Conservation (phyloP, 2,113 vertebrate genomes). For the Tor tambroides region DNA sequence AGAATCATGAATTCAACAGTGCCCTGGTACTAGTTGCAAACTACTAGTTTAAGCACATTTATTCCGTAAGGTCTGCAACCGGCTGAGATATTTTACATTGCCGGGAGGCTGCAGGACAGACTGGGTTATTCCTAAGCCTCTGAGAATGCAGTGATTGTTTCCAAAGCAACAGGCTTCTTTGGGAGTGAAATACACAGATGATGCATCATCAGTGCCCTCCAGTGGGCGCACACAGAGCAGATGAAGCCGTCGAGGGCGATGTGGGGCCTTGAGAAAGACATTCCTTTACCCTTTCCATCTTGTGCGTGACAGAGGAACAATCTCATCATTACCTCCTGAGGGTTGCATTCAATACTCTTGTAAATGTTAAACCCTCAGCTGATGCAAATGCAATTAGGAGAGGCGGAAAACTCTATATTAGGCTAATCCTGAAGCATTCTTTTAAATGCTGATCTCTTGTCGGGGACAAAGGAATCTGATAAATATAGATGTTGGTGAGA, state of each 20-base stretch:
- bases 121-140: background rate
- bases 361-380: constrained; percentile 1
- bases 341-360: constrained; percentile 15
- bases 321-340: constrained; percentile 5
- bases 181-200: background rate
- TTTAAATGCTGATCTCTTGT: background rate
- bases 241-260: background rate
- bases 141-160: constrained; percentile 25
- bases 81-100: background rate
- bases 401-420: background rate
- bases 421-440: background rate
- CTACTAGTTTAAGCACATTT: too few relatives aligned
- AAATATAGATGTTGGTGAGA: background rate
- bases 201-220: constrained; percentile 61
- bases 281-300: constrained; percentile 3
- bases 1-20: background rate
- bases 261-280: background rate
- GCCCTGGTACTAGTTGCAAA: too few relatives aligned
- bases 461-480: background rate
- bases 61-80: too few relatives aligned
- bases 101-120: background rate
- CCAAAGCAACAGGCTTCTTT: constrained; percentile 45
- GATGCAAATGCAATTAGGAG: constrained; percentile 2
- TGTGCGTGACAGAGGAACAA: constrained; percentile 21
- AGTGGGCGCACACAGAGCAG: constrained; percentile 32